Percentiles rank a stretch among this genome's conserved stretches.
Evolutionary conservation across 2,113 vertebrate species (phyloP).

Genomic region (Empidonax traillii): DNA sequence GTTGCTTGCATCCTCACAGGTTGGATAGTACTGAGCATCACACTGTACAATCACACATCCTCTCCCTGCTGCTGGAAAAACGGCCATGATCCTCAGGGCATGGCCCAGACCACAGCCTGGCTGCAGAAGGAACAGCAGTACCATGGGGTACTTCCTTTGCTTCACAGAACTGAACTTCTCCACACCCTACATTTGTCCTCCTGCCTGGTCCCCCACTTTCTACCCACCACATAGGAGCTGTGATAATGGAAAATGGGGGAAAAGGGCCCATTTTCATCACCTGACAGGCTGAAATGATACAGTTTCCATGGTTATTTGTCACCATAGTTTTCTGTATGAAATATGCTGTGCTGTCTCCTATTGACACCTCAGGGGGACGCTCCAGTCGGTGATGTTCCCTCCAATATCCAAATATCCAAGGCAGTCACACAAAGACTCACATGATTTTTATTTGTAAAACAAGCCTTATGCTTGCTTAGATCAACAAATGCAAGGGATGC

Average conservation of each 20-base stretch:
- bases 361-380: background rate
- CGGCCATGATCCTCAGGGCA: background rate
- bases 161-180: background rate
- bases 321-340: background rate
- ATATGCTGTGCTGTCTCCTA: background rate
- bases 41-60: fast-evolving
- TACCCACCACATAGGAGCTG: background rate
- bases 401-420: background rate
- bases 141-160: background rate
- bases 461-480: background rate
- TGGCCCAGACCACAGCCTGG: background rate
- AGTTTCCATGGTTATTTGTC: background rate
- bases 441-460: background rate
- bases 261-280: background rate
- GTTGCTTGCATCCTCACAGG: background rate
- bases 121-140: background rate
- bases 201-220: background rate
- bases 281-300: background rate
- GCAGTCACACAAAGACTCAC: background rate
- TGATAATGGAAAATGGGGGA: background rate
- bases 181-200: background rate
- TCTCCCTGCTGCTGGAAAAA: background rate
- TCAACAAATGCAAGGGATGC: background rate
- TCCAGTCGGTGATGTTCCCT: background rate
- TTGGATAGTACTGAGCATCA: background rate